Conservation (phyloP, 2,797 vertebrate genomes). For the Crenichthys baileyi region DNA sequence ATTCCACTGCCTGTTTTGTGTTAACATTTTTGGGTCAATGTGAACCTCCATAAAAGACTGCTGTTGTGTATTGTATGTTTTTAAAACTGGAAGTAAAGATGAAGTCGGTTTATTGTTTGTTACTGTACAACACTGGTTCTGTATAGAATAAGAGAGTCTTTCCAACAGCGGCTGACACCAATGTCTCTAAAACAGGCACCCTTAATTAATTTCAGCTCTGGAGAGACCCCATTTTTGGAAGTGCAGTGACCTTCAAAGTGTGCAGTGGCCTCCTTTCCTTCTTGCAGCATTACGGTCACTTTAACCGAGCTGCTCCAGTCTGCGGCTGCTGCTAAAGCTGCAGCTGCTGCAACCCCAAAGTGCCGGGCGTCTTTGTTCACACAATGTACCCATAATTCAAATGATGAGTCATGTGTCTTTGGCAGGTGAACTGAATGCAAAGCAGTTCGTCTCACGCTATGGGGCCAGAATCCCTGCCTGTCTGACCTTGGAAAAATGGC, state of each 20-base stretch:
- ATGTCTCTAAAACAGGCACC: constrained; percentile 69
- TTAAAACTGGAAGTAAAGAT: not conserved
- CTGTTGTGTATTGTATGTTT: not conserved
- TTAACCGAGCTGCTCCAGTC: constrained; percentile 32
- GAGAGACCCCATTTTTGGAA: constrained; percentile 77
- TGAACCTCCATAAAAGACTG: not conserved
- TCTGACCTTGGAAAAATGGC: constrained; percentile 52
- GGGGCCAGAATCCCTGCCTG: constrained; percentile 31
- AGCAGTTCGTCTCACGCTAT: constrained; percentile 56
- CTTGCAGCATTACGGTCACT: constrained; percentile 33
- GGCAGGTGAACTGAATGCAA: constrained; percentile 69
- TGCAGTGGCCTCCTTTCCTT: constrained; percentile 65
- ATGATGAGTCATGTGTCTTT: constrained; percentile 69
- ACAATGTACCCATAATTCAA: constrained; percentile 64
- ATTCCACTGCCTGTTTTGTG: not conserved
- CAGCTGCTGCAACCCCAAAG: constrained; percentile 24
- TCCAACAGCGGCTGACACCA: constrained; percentile 55
- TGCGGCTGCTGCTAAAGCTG: not conserved
- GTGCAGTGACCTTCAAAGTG: constrained; percentile 76
- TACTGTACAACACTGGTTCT: constrained; percentile 10
- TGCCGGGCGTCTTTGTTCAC: constrained; percentile 32
- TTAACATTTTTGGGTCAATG: not conserved
- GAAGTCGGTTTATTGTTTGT: constrained; percentile 1
- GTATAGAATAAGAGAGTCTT: constrained; percentile 33
- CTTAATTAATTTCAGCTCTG: constrained; percentile 74